A percentile compares a stretch with the other conserved stretches of the same genome.
Evolutionary conservation across 1,140 invertebrate genomes (phyloP).

Genomic region (Anagrus nilaparvatae): DNA sequence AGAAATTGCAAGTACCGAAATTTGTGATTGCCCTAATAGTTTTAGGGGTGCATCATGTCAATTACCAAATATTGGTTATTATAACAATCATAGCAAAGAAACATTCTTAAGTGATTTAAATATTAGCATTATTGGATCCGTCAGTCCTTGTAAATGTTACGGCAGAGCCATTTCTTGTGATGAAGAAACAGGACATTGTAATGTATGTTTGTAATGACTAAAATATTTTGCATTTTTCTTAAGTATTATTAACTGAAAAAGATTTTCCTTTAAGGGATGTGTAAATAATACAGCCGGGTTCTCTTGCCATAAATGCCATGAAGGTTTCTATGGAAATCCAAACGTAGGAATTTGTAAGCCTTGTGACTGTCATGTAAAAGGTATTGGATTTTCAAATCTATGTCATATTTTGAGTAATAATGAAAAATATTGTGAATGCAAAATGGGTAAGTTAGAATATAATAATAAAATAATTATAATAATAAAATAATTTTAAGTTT

Average conservation of each 20-base stretch:
- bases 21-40: conserved; percentile 71
- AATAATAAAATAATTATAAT: no score
- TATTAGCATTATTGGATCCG: no score
- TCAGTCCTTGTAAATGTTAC: conserved; percentile 74
- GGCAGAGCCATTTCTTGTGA: conserved; percentile 70
- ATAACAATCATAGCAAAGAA: no score
- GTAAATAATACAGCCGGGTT: conserved; percentile 65
- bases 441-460: conserved; percentile 42
- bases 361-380: conserved; percentile 74
- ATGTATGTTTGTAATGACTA: conserved; percentile 44
- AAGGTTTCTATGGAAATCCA: conserved; percentile 76
- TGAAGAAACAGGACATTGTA: conserved; percentile 74
- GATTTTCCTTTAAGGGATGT: conserved; percentile 59
- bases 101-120: no score
- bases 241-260: not conserved
- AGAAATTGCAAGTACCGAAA: conserved; percentile 88
- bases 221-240: conserved; percentile 6
- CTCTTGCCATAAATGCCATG: conserved; percentile 66
- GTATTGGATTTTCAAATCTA: conserved; percentile 61
- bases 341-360: conserved; percentile 57
- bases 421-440: conserved; percentile 57
- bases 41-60: conserved; percentile 80
- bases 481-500: no score
- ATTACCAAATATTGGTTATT: conserved; percentile 75
- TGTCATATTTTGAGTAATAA: conserved; percentile 49